Base-by-base conservation (phyloP, 2,888 invertebrate species). In the Leucophenga maculata region DNA sequence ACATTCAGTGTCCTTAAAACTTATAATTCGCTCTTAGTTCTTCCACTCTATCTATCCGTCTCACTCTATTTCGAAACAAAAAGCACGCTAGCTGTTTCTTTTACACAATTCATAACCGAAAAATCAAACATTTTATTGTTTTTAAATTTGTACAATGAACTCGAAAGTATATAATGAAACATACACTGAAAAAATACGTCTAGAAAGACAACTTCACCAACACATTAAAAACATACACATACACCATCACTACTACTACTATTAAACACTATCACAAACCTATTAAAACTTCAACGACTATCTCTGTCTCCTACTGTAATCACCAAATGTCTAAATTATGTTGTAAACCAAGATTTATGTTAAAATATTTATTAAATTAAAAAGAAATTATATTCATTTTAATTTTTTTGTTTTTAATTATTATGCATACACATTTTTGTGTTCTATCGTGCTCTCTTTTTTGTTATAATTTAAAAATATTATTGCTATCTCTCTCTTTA, bases 381-480 rank as follows among this genome's bases (percentile, higher is more conserved):
- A 31, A 66, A 18, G 44, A 52, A 52, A 64, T 50, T 68, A 32
- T 50, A 69, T 78, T 81, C 74, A 46, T 68, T 20, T 26, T 26
- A 46, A n/a, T 6, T 46, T 46, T 46, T 14, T n/a, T 14, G 2
- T n/a, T 46, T n/a, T 46, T 46, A 32, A 32, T 39, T 72, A 32
- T 66, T 46, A 50, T 50, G 18, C 18, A 50, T 18, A 50, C 50
- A 50, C 50, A 31, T 50, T 18, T 22, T 68, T 67, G 50, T 60
- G 8, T 60, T 75, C 72, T 72, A 62, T 69, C 69, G 74, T 72
- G 72, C 67, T 71, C 67, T 60, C 65, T 70, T 48, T 68, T 65
- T 44, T 54, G 68, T n/a, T 68, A 32, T 48, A 52, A 71, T 48
- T 55, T 64, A 65, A 68, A 69, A 39, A 60, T 57, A 16, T 22